phyloP scores from a whole-genome alignment of 2,797 vertebrate species.

The Protosalanx chinensis region DNA sequence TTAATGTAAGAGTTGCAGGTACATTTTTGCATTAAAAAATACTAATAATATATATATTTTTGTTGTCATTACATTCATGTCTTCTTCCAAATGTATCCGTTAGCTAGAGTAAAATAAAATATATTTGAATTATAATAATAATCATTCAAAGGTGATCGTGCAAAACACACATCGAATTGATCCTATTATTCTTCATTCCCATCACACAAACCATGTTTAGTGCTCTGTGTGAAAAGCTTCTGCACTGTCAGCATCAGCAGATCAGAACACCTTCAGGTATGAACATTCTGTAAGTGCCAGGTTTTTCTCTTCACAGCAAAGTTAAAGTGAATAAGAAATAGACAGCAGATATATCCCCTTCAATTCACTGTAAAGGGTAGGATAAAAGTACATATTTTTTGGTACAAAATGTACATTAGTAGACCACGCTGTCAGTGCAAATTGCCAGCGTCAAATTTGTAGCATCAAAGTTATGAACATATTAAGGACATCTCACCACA shows the following conservation, averaged over 20 bases:
- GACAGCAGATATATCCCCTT: background rate
- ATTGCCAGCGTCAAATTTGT: constrained; percentile 36
- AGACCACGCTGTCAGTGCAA: constrained; percentile 29
- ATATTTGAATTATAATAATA: too few species aligned
- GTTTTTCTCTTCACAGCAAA: background rate
- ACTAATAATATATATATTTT: background rate
- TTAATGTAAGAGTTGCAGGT: background rate
- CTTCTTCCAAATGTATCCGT: too few species aligned
- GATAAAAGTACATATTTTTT: background rate
- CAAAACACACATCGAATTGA: too few species aligned
- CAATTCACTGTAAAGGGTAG: background rate
- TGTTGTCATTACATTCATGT: background rate
- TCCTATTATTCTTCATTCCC: too few species aligned
- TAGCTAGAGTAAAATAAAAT: too few species aligned
- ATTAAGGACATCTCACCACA: constrained; percentile 22
- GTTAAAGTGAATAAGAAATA: background rate
- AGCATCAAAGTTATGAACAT: constrained; percentile 25
- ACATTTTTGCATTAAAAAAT: background rate
- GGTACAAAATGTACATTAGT: background rate
- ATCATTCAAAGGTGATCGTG: too few species aligned
- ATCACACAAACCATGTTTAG: background rate
- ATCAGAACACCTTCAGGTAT: background rate
- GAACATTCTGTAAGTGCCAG: background rate
- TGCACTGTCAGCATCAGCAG: background rate
- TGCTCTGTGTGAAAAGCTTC: background rate